Base-by-base conservation (phyloP, 2,888 invertebrate genomes). In the Andrena trimmerana region DNA sequence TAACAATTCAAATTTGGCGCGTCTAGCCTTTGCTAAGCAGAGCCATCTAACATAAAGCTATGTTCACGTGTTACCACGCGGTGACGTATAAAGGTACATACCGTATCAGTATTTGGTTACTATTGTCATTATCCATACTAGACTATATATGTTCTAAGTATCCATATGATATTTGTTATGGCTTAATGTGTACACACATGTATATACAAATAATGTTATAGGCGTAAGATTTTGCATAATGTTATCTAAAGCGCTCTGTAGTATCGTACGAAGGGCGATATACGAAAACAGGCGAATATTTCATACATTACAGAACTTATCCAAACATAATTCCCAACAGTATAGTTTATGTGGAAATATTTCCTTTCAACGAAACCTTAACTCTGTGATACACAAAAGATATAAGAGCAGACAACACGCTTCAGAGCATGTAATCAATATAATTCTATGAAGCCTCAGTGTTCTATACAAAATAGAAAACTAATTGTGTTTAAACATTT, bases 401-500 rank as follows among this genome's bases (percentile, higher is more conserved):
- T 84, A 81, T 10, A 84, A 81, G 20, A 68, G 50, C 10, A 78
- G 54, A 16, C 65, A 66, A 16, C 70, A 42, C 3, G 2, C 10
- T 63, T 48, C 31, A 6, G n/a, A 27, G 3, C 50, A 16, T 13
- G 84, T 86, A 84, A 83, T 60, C 59, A 48, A 68, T 36, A 73
- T 66, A 60, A 80, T n/a, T 62, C 74, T 36, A 33, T 66, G 27
- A 42, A 4, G 10, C 16, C n/a, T 16, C 52, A 52, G 42, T 62
- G 20, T 65, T 68, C 7, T 16, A n/a, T 59, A 2, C 16, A 13
- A 10, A 33, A 2, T 33, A 29, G 2, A 20, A 20, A 13, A 50
- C 1, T 0, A n/a, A 3, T 57, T 27, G 2, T 4, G 20, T 70
- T 71, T 27, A 20, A 13, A 10, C 48, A 2, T 33, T 20, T 57